Conservation (phyloP, 2,113 vertebrate genomes). For the Pitta sordida region DNA sequence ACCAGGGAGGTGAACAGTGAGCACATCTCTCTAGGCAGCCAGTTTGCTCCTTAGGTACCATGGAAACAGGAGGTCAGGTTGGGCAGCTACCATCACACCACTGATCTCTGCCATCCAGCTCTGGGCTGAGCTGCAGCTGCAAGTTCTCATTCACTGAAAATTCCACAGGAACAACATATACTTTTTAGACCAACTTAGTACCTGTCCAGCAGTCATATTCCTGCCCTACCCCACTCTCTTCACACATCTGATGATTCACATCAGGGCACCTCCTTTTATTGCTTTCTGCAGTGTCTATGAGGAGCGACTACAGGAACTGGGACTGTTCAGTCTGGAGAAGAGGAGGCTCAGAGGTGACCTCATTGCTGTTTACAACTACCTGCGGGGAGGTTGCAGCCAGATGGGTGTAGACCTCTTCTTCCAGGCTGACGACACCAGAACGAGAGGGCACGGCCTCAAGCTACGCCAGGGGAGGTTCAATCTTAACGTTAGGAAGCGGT, state of each 20-base stretch:
- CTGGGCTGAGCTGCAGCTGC: neutral
- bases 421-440: too few species aligned
- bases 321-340: too few species aligned
- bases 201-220: neutral
- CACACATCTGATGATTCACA: neutral
- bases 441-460: too few species aligned
- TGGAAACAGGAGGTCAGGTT: neutral
- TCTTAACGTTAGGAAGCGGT: too few species aligned
- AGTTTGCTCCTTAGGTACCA: neutral
- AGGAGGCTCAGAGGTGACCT: too few species aligned
- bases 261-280: neutral
- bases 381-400: too few species aligned
- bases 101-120: neutral
- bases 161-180: neutral
- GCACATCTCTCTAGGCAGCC: neutral
- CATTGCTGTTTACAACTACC: too few species aligned
- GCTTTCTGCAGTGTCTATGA: neutral
- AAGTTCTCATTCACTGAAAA: neutral
- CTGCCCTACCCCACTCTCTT: neutral
- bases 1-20: neutral
- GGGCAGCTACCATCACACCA: neutral
- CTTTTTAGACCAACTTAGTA: neutral
- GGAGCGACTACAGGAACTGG: too few species aligned
- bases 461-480: too few species aligned
- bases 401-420: too few species aligned